Percentiles rank a stretch among this genome's conserved stretches.
phyloP scores from a whole-genome alignment of 2,797 vertebrate species.

The Tokudaia muenninki region DNA sequence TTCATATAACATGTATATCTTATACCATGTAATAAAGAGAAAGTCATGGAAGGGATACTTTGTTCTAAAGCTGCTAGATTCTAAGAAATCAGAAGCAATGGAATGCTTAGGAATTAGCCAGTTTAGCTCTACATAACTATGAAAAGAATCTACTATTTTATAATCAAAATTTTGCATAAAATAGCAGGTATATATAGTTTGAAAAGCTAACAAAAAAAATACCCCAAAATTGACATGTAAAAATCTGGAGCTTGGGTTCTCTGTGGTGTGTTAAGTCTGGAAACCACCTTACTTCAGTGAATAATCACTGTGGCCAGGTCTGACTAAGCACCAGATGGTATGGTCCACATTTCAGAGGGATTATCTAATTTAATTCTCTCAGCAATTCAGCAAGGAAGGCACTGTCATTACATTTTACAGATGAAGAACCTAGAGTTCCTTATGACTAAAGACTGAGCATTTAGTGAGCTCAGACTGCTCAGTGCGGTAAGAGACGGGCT shows the following conservation, averaged over 20 bases:
- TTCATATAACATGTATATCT: constrained; percentile 50
- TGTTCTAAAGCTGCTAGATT: constrained; percentile 23
- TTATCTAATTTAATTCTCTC: constrained; percentile 42
- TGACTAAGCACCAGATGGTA: not conserved
- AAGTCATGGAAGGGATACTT: constrained; percentile 60
- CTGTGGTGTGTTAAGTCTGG: constrained; percentile 35
- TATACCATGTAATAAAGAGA: constrained; percentile 67
- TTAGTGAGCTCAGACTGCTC: not conserved
- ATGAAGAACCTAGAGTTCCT: constrained; percentile 25
- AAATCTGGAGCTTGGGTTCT: constrained; percentile 5
- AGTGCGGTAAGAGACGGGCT: not conserved
- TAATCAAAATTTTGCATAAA: constrained; percentile 76
- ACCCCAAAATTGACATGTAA: constrained; percentile 64
- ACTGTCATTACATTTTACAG: constrained; percentile 32
- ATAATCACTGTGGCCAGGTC: not conserved
- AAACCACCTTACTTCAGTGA: constrained; percentile 34
- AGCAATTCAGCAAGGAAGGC: not conserved
- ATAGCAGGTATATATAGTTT: constrained; percentile 63
- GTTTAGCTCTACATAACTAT: constrained; percentile 61
- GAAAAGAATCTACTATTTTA: constrained; percentile 79
- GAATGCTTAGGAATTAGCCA: constrained; percentile 64
- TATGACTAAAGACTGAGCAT: not conserved
- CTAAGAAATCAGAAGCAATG: constrained; percentile 65
- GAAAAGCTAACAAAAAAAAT: constrained; percentile 69
- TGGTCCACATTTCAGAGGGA: not conserved